These are phyloP conservation scores for Pogona vitticeps DNA, from an alignment of 2,113 vertebrate species.

Conservation along the genomic window DNA sequence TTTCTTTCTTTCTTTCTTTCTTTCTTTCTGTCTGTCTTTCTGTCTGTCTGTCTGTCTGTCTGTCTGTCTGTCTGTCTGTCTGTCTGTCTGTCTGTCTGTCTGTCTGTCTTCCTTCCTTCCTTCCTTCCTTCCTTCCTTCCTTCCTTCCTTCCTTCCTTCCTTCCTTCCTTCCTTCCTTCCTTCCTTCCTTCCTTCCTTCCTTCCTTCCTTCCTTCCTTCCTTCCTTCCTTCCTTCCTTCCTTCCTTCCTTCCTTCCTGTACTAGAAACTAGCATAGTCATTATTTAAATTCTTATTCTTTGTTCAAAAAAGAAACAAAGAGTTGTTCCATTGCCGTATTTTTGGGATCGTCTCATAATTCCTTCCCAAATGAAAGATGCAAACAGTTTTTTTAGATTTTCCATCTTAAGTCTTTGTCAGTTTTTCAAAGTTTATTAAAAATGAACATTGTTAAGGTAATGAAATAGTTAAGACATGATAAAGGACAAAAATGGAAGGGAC, in stretches of 20 bases:
- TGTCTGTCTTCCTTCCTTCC: not conserved
- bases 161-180: not conserved
- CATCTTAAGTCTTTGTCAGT: not conserved
- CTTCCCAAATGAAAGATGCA: conserved; percentile 4
- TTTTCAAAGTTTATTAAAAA: not conserved
- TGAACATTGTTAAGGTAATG: not conserved
- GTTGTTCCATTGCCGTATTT: conserved; percentile 30
- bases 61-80: not conserved
- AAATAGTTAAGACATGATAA: no score
- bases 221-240: not conserved
- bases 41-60: not conserved
- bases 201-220: not conserved
- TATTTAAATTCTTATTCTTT: conserved; percentile 35
- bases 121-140: not conserved
- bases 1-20: not conserved
- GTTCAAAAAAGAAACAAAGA: conserved; percentile 1
- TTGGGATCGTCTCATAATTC: conserved; percentile 45
- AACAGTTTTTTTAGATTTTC: conserved; percentile 15
- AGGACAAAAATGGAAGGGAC: no score
- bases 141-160: not conserved
- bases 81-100: not conserved
- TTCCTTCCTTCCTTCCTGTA: not conserved
- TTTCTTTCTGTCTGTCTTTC: not conserved
- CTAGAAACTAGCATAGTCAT: conserved; percentile 14
- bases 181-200: not conserved